Evolutionary conservation across 2,888 invertebrate species (phyloP).

Genomic region (Callinectes sapidus): DNA sequence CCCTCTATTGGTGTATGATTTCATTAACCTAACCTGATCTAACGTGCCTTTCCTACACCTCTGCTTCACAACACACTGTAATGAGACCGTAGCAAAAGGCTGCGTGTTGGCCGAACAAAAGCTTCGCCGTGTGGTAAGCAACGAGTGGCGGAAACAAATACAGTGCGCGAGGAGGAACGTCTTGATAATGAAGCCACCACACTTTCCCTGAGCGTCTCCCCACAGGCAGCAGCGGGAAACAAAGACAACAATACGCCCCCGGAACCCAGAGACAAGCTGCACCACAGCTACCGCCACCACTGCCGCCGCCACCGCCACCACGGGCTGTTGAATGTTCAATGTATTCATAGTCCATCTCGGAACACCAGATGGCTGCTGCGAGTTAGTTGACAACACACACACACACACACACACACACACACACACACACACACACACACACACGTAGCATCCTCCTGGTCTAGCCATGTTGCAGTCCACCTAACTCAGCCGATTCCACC

Average conservation of each 20-base stretch:
- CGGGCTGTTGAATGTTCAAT: neutral
- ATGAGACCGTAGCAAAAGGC: no score
- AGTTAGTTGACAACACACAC: neutral
- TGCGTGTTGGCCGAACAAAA: no score
- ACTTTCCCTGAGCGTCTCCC: neutral
- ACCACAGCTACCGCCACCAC: neutral
- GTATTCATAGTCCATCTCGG: conserved; percentile 23
- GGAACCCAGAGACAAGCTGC: neutral
- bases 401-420: conserved; percentile 32
- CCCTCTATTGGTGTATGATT: neutral
- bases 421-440: neutral
- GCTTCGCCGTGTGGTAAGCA: neutral
- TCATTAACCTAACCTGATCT: neutral
- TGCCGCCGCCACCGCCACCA: neutral
- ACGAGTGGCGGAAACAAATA: neutral
- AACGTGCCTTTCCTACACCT: no score
- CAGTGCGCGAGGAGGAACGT: neutral
- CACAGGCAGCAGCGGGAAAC: neutral
- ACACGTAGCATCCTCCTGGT: neutral
- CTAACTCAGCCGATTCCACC: neutral
- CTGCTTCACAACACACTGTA: no score
- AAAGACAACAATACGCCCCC: conserved; percentile 11
- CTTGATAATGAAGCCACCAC: neutral
- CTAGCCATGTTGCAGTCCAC: neutral
- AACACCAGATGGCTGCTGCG: conserved; percentile 6